Conservation (phyloP, 2,113 vertebrate species). For the Chloropsis hardwickii region DNA sequence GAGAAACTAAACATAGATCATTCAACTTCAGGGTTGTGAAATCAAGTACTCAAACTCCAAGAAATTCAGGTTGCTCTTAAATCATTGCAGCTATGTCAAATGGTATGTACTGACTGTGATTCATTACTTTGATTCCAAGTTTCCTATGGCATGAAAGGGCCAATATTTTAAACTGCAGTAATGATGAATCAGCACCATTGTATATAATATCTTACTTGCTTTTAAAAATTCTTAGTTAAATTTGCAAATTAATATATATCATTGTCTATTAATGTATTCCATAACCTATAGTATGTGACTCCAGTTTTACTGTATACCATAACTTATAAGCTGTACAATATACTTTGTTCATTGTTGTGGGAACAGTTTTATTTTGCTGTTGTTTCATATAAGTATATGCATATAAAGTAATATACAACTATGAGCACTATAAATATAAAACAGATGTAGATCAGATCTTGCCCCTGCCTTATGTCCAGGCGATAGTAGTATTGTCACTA, state of each 20-base stretch:
- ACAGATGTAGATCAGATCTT: background rate
- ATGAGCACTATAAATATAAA: background rate
- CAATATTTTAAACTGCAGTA: background rate
- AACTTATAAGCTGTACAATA: slow-evolving; percentile 6
- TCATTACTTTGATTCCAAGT: background rate
- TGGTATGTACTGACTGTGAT: background rate
- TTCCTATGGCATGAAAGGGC: background rate
- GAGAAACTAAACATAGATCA: background rate
- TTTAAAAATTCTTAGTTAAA: background rate
- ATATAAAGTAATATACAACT: background rate
- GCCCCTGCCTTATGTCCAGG: background rate
- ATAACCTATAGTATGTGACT: background rate
- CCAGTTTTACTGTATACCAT: background rate
- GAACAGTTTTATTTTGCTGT: slow-evolving; percentile 5
- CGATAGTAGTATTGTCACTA: background rate
- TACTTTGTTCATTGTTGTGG: slow-evolving; percentile 1
- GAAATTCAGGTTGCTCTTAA: background rate
- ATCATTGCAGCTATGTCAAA: background rate
- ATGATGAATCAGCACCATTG: background rate
- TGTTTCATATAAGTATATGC: slow-evolving; percentile 24
- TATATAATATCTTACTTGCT: background rate
- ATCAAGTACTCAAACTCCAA: background rate
- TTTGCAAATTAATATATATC: background rate
- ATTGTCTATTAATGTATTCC: background rate
- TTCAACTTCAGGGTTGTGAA: background rate